Evolutionary conservation across 2,797 vertebrate genomes (phyloP).

Genomic region (Chloroceryle inda): DNA sequence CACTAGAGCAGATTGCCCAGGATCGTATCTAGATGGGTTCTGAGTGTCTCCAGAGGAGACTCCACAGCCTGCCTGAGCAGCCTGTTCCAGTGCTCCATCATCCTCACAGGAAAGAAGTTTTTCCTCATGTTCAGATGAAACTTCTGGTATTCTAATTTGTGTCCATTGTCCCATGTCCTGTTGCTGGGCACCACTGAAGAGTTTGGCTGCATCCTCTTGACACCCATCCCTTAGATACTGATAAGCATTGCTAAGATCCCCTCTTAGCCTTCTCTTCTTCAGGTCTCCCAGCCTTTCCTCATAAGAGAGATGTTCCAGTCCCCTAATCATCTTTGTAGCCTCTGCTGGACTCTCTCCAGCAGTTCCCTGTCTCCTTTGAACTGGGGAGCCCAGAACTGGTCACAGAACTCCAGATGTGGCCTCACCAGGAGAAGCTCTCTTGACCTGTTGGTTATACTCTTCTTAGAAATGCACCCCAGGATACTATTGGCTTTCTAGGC

Average conservation of each 20-base stretch:
- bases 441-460: too few relatives aligned
- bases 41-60: neutral
- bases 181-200: neutral
- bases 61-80: neutral
- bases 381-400: neutral
- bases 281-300: neutral
- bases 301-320: neutral
- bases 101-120: neutral
- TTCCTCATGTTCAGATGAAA: neutral
- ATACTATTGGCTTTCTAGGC: neutral
- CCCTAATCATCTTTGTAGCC: neutral
- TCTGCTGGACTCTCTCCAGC: neutral
- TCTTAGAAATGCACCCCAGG: neutral
- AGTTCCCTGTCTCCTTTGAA: neutral
- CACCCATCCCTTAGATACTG: neutral
- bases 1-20: neutral
- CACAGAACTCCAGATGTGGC: neutral
- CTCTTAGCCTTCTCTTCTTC: neutral
- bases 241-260: neutral
- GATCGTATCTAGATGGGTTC: neutral
- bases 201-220: neutral
- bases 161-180: too few relatives aligned
- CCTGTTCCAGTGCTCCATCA: neutral
- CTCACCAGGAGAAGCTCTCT: neutral
- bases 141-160: neutral